These are phyloP conservation scores for Notothenia rossii DNA, from an alignment of 2,113 vertebrate species.

Conservation along the genomic window DNA sequence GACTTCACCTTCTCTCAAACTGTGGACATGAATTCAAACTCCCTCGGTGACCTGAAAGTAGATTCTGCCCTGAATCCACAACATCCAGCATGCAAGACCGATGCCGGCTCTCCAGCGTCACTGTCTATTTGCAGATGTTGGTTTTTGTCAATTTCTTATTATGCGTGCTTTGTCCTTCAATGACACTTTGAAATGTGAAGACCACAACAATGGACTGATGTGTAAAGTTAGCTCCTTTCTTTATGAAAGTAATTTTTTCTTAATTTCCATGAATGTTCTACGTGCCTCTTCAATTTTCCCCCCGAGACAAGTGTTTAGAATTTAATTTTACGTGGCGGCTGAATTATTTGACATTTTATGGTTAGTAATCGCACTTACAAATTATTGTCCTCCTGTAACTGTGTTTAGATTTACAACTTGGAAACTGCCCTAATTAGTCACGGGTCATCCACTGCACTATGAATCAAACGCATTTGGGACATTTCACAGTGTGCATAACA, in stretches of 20 bases:
- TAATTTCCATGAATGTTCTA: no score
- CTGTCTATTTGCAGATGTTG: slow-evolving; percentile 26
- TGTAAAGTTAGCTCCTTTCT: no score
- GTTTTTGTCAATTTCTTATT: not conserved
- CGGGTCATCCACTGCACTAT: slow-evolving; percentile 29
- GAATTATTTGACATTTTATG: not conserved
- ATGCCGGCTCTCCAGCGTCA: not conserved
- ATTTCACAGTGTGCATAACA: slow-evolving; percentile 8
- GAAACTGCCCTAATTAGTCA: slow-evolving; percentile 28
- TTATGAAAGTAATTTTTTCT: no score
- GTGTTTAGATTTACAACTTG: slow-evolving; percentile 16
- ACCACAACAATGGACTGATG: not conserved
- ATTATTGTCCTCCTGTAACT: slow-evolving; percentile 18
- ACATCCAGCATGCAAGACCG: slow-evolving; percentile 9
- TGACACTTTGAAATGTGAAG: not conserved
- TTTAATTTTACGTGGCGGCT: not conserved
- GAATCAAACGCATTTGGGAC: slow-evolving; percentile 13
- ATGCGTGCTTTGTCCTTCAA: not conserved
- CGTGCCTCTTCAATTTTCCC: no score
- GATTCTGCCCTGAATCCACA: slow-evolving; percentile 49
- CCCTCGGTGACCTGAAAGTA: slow-evolving; percentile 41
- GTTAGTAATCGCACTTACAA: slow-evolving; percentile 28
- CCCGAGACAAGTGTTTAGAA: no score
- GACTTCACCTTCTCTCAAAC: slow-evolving; percentile 32
- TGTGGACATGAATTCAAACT: slow-evolving; percentile 40